Evolutionary conservation across 2,113 vertebrate genomes (phyloP).

Genomic region (Lutjanus erythropterus): DNA sequence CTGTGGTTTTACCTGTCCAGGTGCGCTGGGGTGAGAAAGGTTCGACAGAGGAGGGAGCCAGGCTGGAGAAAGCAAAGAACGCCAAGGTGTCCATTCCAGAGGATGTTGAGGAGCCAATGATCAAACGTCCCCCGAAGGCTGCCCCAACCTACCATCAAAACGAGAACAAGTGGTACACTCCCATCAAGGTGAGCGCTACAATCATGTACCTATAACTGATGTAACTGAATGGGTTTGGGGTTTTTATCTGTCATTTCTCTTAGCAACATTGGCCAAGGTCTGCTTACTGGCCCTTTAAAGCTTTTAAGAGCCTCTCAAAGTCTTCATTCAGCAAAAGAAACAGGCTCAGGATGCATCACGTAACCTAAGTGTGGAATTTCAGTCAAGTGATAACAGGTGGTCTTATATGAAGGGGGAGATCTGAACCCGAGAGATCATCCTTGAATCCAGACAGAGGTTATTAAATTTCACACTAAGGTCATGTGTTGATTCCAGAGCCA

Average conservation of each 20-base stretch:
- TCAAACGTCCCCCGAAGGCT: slow-evolving; percentile 80
- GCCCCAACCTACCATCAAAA: slow-evolving; percentile 74
- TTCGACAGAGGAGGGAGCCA: slow-evolving; percentile 96
- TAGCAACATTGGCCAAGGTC: background rate
- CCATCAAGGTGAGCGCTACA: slow-evolving; percentile 90
- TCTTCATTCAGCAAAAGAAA: background rate
- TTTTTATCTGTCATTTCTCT: too few relatives aligned
- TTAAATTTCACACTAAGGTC: background rate
- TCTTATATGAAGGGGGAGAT: background rate
- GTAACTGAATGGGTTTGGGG: background rate
- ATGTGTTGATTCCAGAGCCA: background rate
- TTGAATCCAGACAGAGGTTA: background rate
- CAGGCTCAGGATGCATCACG: background rate
- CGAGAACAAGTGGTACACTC: slow-evolving; percentile 95
- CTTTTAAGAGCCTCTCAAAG: background rate
- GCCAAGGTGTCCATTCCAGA: slow-evolving; percentile 92
- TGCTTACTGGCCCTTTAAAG: background rate
- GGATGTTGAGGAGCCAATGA: slow-evolving; percentile 86
- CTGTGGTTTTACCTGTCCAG: slow-evolving; percentile 71
- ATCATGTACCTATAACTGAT: background rate
- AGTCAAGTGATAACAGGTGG: background rate
- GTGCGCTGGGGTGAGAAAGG: slow-evolving; percentile 98
- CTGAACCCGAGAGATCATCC: background rate
- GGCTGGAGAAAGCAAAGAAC: slow-evolving; percentile 96
- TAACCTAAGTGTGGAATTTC: background rate